These are phyloP conservation scores for Trachythela sp. DNA, from an alignment of 64 coral and sea anemone genomes.

Conservation along the genomic window DNA sequence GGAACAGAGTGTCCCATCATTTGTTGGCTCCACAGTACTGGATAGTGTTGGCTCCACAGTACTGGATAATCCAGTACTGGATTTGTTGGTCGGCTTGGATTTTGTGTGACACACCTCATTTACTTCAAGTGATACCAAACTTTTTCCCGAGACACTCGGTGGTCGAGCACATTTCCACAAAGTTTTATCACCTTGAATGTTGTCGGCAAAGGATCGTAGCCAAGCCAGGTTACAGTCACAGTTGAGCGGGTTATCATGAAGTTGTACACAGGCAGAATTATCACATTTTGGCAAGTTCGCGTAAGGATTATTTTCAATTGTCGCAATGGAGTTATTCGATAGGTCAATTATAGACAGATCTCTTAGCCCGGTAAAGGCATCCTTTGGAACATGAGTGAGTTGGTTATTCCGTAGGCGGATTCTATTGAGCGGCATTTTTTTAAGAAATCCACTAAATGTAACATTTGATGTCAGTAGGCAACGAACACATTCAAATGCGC, in stretches of 20 bases:
- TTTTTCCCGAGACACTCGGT: neutral
- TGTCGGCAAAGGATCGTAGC: neutral
- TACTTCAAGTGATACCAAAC: neutral
- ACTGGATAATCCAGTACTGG: no score
- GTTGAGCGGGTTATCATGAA: neutral
- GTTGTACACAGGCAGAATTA: neutral
- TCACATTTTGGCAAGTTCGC: neutral
- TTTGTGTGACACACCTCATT: neutral
- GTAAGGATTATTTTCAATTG: neutral
- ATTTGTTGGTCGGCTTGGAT: no score
- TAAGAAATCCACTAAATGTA: neutral
- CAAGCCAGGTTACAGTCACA: constrained; percentile 5
- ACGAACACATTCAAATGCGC: neutral
- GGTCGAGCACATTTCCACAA: neutral
- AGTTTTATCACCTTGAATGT: neutral
- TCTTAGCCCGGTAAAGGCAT: neutral
- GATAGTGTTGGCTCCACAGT: no score
- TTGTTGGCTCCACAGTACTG: no score
- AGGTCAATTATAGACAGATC: neutral
- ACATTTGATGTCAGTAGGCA: neutral
- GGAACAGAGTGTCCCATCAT: no score
- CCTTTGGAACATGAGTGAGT: neutral
- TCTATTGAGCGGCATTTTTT: neutral
- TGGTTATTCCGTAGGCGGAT: neutral
- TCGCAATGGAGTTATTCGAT: neutral